Evolutionary conservation across 2,113 vertebrate genomes (phyloP), one percentile per base, ranked within the genome.

Genomic region (Hippocampus barbouri): DNA sequence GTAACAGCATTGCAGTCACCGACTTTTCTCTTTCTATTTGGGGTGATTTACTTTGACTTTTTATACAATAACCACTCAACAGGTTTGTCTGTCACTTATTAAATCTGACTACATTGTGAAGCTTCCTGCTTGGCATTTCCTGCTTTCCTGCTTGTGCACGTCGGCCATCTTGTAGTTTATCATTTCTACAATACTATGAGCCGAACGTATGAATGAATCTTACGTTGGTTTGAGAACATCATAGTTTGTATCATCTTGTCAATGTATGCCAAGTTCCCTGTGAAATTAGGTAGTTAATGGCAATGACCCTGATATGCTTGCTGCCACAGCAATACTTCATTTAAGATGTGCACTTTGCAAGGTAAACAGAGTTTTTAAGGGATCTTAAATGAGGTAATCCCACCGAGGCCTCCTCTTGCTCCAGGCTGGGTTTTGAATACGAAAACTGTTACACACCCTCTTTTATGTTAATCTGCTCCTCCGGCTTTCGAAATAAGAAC

Each of bases 401-500:
- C 83, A 79, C 79, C 63, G 78, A 38, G 68, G 82, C 79, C 82
- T 86, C 83, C 84, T 81, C 75, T 70, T 67, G 83, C 87, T 82
- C 66, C 74, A 71, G 89, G 90, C 88, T 75, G 72, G 69, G 71
- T 81, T 85, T 85, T 89, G 81, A 89, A 90, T 90, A 79, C 70
- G 45, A 88, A 81, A 91, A 90, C 85, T 88, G 89, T 87, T 81
- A 80, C 85, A 89, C 90, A 85, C 89, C 87, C 85, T 90, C 89
- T 91, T 93, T 91, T 92, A 93, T 93, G 91, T 89, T 91, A 92
- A 93, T 92, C 88, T 87, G 76, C 84, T 85, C 83, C 71, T 85
- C 82, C 85, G 71, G 77, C 88, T 85, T 38, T 76, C 71, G 77
- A 88, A 93, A 93, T 93, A 90, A 88, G 90, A 92, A 93, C 89